Percentiles rank a stretch among this genome's conserved stretches.
These are phyloP conservation scores for Thalassaphorura encarpata DNA, from an alignment of 1,140 invertebrate genomes.

Conservation along the genomic window DNA sequence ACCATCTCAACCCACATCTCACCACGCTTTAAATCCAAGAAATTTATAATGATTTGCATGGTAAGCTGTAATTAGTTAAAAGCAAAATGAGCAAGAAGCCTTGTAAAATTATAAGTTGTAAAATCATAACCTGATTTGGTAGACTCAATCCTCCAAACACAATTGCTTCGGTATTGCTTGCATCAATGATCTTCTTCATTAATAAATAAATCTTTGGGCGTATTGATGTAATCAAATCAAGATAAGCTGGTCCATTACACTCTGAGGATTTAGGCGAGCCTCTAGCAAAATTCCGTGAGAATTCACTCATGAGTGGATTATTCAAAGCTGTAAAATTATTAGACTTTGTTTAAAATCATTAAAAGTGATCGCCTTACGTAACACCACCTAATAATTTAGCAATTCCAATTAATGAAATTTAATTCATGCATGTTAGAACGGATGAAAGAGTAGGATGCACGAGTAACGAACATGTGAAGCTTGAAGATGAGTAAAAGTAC, in stretches of 20 bases:
- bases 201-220: constrained; percentile 27
- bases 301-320: constrained; percentile 22
- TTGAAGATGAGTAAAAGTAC: background rate
- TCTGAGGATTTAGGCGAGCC: constrained; percentile 1
- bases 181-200: constrained; percentile 21
- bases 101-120: too few relatives aligned
- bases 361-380: background rate
- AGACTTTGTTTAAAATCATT: background rate
- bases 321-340: constrained; percentile 13
- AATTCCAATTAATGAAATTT: too few relatives aligned
- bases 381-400: background rate
- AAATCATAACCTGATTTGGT: constrained; percentile 21
- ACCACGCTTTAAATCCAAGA: constrained; percentile 23
- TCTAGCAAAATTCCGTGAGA: constrained; percentile 9
- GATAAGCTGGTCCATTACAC: constrained; percentile 8
- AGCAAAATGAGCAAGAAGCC: too few relatives aligned
- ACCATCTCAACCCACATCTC: constrained; percentile 28
- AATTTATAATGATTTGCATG: constrained; percentile 31
- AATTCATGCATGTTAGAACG: too few relatives aligned
- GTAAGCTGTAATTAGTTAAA: constrained; percentile 21
- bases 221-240: constrained; percentile 19
- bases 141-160: constrained; percentile 24
- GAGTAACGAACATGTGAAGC: background rate
- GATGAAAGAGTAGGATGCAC: background rate
- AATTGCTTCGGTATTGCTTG: constrained; percentile 23